Evolutionary conservation across 53 echinoderm and acorn worm species (phyloP).

Genomic region (Antedon mediterranea): DNA sequence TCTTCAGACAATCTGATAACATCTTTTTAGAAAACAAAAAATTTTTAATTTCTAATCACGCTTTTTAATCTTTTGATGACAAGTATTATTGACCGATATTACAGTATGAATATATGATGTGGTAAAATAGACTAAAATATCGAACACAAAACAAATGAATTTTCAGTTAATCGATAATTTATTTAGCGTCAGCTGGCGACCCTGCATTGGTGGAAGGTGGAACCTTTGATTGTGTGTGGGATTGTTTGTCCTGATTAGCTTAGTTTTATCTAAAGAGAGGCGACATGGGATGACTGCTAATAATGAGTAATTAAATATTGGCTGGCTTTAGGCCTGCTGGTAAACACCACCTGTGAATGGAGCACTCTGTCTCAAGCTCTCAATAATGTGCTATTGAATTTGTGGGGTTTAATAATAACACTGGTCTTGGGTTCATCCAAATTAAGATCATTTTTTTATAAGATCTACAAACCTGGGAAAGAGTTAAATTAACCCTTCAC

Average conservation of each 20-base stretch:
- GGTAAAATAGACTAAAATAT: background rate
- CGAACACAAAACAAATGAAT: background rate
- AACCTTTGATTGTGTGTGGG: background rate
- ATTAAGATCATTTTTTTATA: no score
- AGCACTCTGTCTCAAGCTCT: background rate
- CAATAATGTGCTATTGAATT: no score
- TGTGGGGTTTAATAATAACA: no score
- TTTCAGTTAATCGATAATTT: background rate
- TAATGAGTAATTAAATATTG: background rate
- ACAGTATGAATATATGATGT: background rate
- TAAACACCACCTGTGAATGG: background rate
- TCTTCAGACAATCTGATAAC: no score
- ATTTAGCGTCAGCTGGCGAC: background rate
- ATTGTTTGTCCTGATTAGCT: background rate
- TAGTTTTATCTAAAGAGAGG: background rate
- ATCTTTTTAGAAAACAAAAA: no score
- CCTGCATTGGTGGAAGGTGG: no score
- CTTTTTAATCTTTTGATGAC: no score
- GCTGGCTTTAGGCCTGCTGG: background rate
- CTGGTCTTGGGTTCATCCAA: no score
- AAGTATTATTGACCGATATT: no score
- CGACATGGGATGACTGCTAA: background rate
- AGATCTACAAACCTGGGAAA: no score
- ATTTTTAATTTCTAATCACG: no score
- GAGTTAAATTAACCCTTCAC: no score